Percentiles rank a stretch among this genome's conserved stretches.
These are phyloP conservation scores for Cassiopea xamachana DNA, from an alignment of 30 jellyfish, hydroid and myxozoan species.

Conservation along the genomic window DNA sequence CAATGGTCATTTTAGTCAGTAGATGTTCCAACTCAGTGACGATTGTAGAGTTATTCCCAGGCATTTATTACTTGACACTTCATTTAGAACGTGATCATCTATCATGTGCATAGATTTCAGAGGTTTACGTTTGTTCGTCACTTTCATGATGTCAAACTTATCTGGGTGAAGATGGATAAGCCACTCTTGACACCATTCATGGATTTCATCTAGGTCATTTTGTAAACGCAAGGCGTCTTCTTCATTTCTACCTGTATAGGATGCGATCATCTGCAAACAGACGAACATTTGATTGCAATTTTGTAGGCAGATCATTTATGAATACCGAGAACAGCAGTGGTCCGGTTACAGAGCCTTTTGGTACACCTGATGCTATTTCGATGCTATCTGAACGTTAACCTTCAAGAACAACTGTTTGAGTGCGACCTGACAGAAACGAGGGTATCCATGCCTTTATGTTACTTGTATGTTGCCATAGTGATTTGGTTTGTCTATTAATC, in stretches of 20 bases:
- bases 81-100: not conserved
- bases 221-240: not conserved
- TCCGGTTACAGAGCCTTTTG: conserved; percentile 53
- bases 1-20: not conserved
- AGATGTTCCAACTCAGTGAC: not conserved
- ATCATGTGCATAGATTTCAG: conserved; percentile 9
- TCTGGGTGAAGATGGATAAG: conserved; percentile 19
- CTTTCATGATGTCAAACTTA: not conserved
- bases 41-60: not conserved
- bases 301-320: conserved; percentile 26
- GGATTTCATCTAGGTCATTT: conserved; percentile 10
- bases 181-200: conserved; percentile 18
- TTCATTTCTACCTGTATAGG: not conserved
- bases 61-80: not conserved
- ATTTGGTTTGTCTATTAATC: conserved; percentile 2
- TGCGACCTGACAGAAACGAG: conserved; percentile 54
- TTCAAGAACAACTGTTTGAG: conserved; percentile 36
- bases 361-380: conserved; percentile 33
- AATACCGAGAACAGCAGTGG: conserved; percentile 24
- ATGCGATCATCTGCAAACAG: conserved; percentile 38
- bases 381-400: conserved; percentile 16
- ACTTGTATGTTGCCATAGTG: conserved; percentile 29
- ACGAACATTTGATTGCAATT: conserved; percentile 11
- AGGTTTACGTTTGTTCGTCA: not conserved
- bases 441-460: conserved; percentile 18